Conservation (phyloP, 2,888 invertebrate species). For the Drosophila imparisetae region DNA sequence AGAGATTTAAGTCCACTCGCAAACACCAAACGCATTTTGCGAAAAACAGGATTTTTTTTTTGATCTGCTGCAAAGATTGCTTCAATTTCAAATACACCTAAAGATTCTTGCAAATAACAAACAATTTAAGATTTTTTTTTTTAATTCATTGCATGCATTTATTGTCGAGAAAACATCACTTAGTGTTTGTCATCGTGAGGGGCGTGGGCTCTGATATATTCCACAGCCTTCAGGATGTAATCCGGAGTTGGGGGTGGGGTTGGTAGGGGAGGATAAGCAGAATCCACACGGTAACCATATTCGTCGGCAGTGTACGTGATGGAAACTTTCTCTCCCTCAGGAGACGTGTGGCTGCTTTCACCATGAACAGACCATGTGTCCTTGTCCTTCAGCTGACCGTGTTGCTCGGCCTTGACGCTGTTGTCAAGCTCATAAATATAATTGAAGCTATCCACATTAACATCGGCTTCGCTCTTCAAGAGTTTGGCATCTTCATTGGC, state of each 20-base stretch:
- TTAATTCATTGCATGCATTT: constrained; percentile 26
- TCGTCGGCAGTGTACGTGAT: constrained; percentile 66
- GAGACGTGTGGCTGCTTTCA: constrained; percentile 47
- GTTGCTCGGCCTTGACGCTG: rapidly evolving
- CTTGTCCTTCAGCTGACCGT: constrained; percentile 49
- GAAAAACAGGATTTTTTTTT: not conserved
- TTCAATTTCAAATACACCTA: not conserved
- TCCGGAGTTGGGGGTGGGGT: constrained; percentile 78
- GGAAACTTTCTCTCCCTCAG: constrained; percentile 71
- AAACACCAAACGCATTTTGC: not conserved
- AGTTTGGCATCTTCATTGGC: constrained; percentile 67
- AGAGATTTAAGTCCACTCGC: not conserved
- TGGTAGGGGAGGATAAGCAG: constrained; percentile 72
- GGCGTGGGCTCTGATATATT: constrained; percentile 62
- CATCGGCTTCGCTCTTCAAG: constrained; percentile 51
- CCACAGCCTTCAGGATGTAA: constrained; percentile 56
- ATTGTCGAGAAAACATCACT: constrained; percentile 37
- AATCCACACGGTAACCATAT: constrained; percentile 67
- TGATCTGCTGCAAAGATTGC: not conserved
- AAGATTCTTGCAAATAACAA: not conserved
- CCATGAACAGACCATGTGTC: constrained; percentile 55
- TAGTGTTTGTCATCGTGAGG: constrained; percentile 16
- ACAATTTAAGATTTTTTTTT: not conserved
- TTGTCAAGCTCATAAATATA: constrained; percentile 30
- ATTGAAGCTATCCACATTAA: constrained; percentile 62